phyloP scores from a whole-genome alignment of 2,113 vertebrate species.

The Passer montanus region DNA sequence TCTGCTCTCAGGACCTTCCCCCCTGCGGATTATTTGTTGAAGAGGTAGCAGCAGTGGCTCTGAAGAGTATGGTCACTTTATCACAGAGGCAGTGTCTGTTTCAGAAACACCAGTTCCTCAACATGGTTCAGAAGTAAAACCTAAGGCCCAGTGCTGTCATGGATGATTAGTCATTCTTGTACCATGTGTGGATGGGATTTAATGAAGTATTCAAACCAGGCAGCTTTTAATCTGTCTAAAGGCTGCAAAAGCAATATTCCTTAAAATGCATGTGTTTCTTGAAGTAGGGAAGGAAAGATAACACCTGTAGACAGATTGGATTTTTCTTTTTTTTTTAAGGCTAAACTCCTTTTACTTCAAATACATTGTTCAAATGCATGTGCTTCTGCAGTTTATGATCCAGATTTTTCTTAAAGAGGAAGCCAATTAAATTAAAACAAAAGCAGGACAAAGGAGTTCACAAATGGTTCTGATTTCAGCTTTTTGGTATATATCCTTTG shows the following conservation, averaged over 20 bases:
- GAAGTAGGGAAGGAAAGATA: neutral
- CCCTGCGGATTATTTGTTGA: neutral
- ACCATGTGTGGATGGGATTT: neutral
- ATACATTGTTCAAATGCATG: neutral
- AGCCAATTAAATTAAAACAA: neutral
- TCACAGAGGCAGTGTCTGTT: neutral
- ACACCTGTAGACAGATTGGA: neutral
- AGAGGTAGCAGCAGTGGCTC: neutral
- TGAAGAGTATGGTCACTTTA: neutral
- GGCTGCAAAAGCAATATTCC: neutral
- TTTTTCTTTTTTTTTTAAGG: neutral
- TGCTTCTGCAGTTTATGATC: neutral
- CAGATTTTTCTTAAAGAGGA: neutral
- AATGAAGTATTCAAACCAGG: neutral
- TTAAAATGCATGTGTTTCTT: neutral
- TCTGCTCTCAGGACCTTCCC: neutral
- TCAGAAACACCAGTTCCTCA: neutral
- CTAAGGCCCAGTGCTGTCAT: neutral
- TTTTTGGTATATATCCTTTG: neutral
- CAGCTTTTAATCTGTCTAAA: neutral
- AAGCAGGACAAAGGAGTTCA: neutral
- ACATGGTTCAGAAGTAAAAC: neutral
- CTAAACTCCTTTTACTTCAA: neutral
- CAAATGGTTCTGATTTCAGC: neutral
- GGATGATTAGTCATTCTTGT: neutral